Evolutionary conservation across 2,888 invertebrate genomes (phyloP).

Genomic region (Agrypnus murinus): DNA sequence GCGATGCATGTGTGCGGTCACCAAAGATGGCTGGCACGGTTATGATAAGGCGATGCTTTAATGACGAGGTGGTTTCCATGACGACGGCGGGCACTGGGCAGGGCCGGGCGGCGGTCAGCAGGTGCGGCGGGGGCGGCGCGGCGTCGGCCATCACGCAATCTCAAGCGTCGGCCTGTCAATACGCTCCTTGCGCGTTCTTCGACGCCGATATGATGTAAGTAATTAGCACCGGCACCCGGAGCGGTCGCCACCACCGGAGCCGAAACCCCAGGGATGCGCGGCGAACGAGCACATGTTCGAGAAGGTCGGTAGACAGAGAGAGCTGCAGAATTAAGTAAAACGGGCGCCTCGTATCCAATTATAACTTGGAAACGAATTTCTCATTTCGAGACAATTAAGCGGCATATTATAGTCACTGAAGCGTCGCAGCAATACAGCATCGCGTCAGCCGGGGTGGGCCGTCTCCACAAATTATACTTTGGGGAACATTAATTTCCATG

Average conservation of each 20-base stretch:
- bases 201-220: constrained; percentile 53
- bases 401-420: constrained; percentile 73
- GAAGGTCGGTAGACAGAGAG: constrained; percentile 50
- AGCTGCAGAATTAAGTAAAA: constrained; percentile 56
- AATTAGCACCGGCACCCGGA: constrained; percentile 51
- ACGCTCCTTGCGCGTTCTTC: constrained; percentile 55
- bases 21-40: constrained; percentile 73
- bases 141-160: constrained; percentile 71
- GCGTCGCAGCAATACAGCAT: constrained; percentile 70
- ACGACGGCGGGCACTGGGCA: constrained; percentile 73
- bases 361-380: constrained; percentile 75
- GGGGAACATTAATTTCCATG: constrained; percentile 74
- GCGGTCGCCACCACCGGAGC: constrained; percentile 38
- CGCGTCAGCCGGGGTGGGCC: constrained; percentile 63
- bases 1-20: constrained; percentile 66
- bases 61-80: constrained; percentile 74
- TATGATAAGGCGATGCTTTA: constrained; percentile 76
- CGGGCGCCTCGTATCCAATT: constrained; percentile 72
- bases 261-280: constrained; percentile 20
- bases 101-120: constrained; percentile 65
- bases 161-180: constrained; percentile 69
- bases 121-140: constrained; percentile 62
- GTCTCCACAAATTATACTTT: constrained; percentile 74
- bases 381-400: constrained; percentile 75
- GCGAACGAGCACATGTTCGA: constrained; percentile 37